Percentiles rank a stretch among this genome's conserved stretches.
Evolutionary conservation across 2,888 invertebrate genomes (phyloP).

Genomic region (Lycaena phlaeas): DNA sequence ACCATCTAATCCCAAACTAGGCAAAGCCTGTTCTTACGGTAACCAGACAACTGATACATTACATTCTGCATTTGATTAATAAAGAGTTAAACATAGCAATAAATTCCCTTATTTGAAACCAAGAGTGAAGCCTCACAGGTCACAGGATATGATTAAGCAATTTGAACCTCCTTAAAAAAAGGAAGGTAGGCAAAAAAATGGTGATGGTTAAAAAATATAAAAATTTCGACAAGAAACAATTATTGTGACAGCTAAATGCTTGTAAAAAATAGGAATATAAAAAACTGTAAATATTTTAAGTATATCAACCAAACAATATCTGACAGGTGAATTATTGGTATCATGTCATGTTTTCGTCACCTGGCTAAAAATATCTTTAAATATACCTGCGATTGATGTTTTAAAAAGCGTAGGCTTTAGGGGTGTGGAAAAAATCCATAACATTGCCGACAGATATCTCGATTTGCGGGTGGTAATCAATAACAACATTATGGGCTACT

Average conservation of each 20-base stretch:
- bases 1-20: no score
- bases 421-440: background rate
- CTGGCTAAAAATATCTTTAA: slow-evolving; percentile 1
- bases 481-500: background rate
- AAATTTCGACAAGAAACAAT: background rate
- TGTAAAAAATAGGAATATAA: background rate
- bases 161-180: background rate
- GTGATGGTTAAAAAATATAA: background rate
- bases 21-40: no score
- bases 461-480: background rate
- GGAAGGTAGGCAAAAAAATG: background rate
- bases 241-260: background rate
- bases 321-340: background rate
- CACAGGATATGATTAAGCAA: no score
- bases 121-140: no score
- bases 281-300: background rate
- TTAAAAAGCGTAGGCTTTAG: background rate
- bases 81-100: no score
- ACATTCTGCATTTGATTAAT: no score
- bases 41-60: no score
- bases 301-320: background rate
- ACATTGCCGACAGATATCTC: background rate
- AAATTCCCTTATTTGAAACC: no score
- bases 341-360: background rate
- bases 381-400: background rate